Base-by-base conservation (phyloP, 2,888 invertebrate genomes). In the Hipparchia sbordonii region DNA sequence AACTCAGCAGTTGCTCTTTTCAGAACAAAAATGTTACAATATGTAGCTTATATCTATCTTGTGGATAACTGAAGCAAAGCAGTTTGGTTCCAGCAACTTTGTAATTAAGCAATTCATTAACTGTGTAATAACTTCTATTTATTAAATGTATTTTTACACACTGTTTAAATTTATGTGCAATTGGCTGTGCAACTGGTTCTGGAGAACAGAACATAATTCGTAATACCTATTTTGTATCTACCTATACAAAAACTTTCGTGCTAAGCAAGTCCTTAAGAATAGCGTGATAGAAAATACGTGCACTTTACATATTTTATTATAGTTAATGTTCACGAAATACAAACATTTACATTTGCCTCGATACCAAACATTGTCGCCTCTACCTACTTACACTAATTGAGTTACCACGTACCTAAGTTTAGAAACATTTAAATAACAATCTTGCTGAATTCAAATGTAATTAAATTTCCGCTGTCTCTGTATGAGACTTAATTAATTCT, bases 401-500 rank as follows among this genome's bases (percentile, higher is more conserved):
- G 52, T 61, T 39, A 69, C 23, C 13, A 4, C 46, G 9, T 62
- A 56, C 45, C 33, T 61, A 56, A 56, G 46, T 52, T 63, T 56
- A 46, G 46, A 56, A 56, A 70, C 62, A 56, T 54, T 70, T 62
- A 46, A 63, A 70, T 62, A 70, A 70, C 60, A 54, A 46, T 70
- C 63, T 63, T 48, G 56, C 23, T 62, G 54, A 67, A 72, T 68
- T 68, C 66, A 70, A 73, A 75, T 56, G 73, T 73, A 76, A 76
- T 76, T 76, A 71, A 71, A 76, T 66, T 70, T 70, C 60, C 68
- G 67, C 71, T 73, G 69, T 69, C 57, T 66, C 57, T 39, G 72
- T 60, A 66, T 74, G 74, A 72, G 60, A 56, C 65, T 69, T 74
- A 69, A 74, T 72, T 72, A 74, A 70, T 63, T 74, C 66, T 74